Conservation (phyloP, 2,113 vertebrate genomes). For the Brachirus orientalis region DNA sequence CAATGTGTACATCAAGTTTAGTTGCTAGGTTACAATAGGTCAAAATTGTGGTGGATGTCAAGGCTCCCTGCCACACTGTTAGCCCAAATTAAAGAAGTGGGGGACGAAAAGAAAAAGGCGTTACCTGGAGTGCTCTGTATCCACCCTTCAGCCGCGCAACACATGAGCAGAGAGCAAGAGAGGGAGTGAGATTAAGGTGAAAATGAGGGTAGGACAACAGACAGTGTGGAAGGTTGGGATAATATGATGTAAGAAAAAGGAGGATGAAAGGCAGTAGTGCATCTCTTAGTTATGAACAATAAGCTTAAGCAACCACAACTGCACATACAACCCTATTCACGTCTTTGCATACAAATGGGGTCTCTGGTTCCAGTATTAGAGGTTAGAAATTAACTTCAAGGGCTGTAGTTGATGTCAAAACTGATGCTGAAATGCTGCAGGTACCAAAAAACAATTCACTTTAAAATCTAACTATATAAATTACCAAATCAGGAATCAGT, state of each 20-base stretch:
- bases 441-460: conserved; percentile 8
- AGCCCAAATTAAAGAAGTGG: conserved; percentile 40
- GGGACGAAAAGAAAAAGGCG: conserved; percentile 59
- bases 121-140: conserved; percentile 99
- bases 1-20: conserved; percentile 27
- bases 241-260: conserved; percentile 32
- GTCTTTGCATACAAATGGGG: background rate
- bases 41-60: conserved; percentile 32
- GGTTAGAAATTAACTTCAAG: conserved; percentile 3
- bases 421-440: conserved; percentile 14
- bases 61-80: conserved; percentile 71
- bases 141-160: conserved; percentile 93
- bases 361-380: conserved; percentile 2
- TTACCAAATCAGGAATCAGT: background rate
- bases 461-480: background rate
- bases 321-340: conserved; percentile 47
- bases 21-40: conserved; percentile 19
- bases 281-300: conserved; percentile 46
- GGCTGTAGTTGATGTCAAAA: conserved; percentile 4
- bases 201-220: conserved; percentile 62
- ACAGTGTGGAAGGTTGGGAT: conserved; percentile 57
- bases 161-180: conserved; percentile 80
- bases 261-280: conserved; percentile 50
- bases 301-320: conserved; percentile 20
- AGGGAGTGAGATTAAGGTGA: conserved; percentile 75